These are phyloP conservation scores for Heterotilapia buettikoferi DNA, from an alignment of 2,113 vertebrate genomes.

Conservation along the genomic window DNA sequence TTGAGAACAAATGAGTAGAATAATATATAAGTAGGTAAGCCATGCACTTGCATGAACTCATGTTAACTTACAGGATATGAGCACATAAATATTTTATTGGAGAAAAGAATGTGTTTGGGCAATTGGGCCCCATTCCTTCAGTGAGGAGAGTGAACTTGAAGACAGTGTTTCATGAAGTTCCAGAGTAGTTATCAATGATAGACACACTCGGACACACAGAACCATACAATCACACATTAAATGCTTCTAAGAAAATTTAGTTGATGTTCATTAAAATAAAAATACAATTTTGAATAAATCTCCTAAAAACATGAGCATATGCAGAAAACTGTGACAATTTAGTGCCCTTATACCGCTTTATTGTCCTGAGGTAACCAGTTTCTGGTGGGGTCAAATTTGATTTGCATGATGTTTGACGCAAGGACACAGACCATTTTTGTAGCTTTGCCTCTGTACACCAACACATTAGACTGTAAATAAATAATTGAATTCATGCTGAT, in stretches of 20 bases:
- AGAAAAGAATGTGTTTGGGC: not conserved
- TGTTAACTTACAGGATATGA: not conserved
- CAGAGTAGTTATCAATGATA: not conserved
- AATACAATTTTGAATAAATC: not conserved
- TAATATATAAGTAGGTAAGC: too few relatives aligned
- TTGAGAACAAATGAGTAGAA: too few relatives aligned
- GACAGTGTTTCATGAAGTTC: not conserved
- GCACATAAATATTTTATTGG: not conserved
- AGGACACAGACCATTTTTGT: not conserved
- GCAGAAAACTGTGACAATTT: not conserved
- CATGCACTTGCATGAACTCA: fast-evolving
- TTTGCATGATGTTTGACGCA: not conserved
- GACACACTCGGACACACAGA: not conserved
- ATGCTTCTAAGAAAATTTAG: not conserved
- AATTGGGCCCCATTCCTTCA: not conserved
- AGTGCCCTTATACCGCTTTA: fast-evolving
- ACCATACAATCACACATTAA: not conserved
- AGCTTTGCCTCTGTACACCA: not conserved
- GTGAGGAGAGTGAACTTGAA: fast-evolving
- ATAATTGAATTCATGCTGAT: not conserved
- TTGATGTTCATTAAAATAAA: not conserved
- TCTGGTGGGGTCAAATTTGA: not conserved
- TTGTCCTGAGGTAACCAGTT: not conserved
- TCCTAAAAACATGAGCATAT: not conserved
- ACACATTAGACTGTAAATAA: not conserved